Base-by-base conservation (phyloP, 37 sponge, comb jelly and placozoan species). In the Chondrosia reniformis region DNA sequence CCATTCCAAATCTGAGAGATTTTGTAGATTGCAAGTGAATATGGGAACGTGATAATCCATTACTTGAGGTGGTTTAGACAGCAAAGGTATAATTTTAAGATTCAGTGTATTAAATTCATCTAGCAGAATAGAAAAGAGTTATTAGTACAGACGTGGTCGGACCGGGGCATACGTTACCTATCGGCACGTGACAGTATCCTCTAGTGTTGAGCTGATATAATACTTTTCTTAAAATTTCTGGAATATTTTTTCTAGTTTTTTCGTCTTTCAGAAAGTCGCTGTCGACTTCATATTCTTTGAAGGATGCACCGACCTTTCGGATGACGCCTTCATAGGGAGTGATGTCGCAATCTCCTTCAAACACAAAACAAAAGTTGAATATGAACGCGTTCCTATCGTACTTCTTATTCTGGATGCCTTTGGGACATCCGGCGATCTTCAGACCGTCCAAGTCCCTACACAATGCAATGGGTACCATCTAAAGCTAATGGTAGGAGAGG, bases 291-390 rank as follows among this genome's bases (percentile, higher is more conserved):
- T 80, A 91, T 0, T 79, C 86, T 58, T 38, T 86, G 74, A 91
- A 91, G 49, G 87, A 76, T 25, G 77, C 79, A 24, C 91, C 91
- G 28, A 94, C 59, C 67, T 94, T 94, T 75, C 67, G 58, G 21
- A 94, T 79, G 42, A 94, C 84, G 3, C 88, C 79, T 63, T 94
- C 92, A 74, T 80, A 94, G 0, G 85, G 69, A 30, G 80, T 31
- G 21, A 81, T 82, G 61, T 88, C 85, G 52, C 74, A 56, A 10
- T 91, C 55, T n/a, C 80, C 67, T 2, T 81, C 83, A 82, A 94
- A 90, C 55, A 94, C 91, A 81, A 94, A 85, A 10, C 81, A 91
- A 81, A 91, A 84, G 78, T 94, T 94, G 77, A 94, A 94, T 40
- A 90, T 88, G 46, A 94, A 79, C 2, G 91, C 88, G 72, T 94